These are phyloP conservation scores for Drosophila quadrilineata DNA, from an alignment of 1,140 invertebrate genomes.

Conservation along the genomic window DNA sequence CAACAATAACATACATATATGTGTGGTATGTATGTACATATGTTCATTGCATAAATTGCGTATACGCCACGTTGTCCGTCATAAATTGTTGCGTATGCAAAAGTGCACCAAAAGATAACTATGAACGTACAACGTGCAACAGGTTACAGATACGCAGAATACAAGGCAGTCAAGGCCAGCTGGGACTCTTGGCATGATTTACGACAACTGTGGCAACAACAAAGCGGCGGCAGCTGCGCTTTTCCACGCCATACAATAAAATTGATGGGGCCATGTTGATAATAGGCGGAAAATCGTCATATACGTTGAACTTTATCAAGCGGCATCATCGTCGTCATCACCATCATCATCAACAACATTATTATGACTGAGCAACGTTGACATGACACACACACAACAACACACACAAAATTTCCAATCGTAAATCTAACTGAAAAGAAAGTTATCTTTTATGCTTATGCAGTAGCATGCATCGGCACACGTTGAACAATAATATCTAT, in stretches of 20 bases:
- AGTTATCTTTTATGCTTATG: constrained; percentile 40
- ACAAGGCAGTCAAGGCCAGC: constrained; percentile 32
- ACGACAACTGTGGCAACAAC: constrained; percentile 49
- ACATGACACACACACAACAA: constrained; percentile 5
- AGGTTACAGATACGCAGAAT: constrained; percentile 48
- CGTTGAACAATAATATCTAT: constrained; percentile 58
- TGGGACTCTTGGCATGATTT: constrained; percentile 53
- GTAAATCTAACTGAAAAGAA: constrained; percentile 58
- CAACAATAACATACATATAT: neutral
- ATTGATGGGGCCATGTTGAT: constrained; percentile 46
- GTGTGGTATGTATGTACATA: neutral
- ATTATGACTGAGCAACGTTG: neutral
- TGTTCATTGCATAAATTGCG: constrained; percentile 8
- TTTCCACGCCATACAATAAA: constrained; percentile 72
- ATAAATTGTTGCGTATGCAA: constrained; percentile 64
- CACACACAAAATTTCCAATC: no score
- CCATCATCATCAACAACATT: constrained; percentile 1
- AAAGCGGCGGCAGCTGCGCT: no score
- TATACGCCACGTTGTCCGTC: constrained; percentile 32
- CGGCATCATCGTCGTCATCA: no score
- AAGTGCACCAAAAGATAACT: constrained; percentile 54
- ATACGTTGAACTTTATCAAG: constrained; percentile 69
- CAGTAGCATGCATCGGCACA: constrained; percentile 41
- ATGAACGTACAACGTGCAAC: no score
- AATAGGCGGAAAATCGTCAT: constrained; percentile 77